Evolutionary conservation across 2,113 vertebrate species (phyloP).

Genomic region (Porphyrio hochstetteri): DNA sequence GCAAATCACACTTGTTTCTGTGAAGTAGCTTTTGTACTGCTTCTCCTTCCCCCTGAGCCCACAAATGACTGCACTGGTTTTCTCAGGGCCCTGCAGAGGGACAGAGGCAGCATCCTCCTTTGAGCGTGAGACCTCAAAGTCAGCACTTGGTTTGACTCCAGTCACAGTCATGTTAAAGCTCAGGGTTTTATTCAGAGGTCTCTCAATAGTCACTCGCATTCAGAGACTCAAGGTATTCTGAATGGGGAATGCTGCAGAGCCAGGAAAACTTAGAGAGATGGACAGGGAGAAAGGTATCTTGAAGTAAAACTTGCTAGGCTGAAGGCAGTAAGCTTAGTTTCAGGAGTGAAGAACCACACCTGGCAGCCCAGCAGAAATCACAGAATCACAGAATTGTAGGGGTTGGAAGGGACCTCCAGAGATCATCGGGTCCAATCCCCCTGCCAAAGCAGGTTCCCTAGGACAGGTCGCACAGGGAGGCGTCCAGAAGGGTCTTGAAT

Average conservation of each 20-base stretch:
- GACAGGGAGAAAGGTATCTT: neutral
- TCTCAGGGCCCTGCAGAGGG: neutral
- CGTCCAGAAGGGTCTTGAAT: too few relatives aligned
- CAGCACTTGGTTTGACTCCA: neutral
- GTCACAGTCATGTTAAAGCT: neutral
- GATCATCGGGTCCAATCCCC: too few relatives aligned
- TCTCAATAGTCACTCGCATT: neutral
- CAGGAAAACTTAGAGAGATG: neutral
- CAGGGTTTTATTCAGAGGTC: neutral
- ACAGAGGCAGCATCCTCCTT: neutral
- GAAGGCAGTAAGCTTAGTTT: neutral
- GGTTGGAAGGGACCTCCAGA: too few relatives aligned
- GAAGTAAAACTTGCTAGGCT: neutral
- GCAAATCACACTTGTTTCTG: neutral
- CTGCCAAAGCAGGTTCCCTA: too few relatives aligned
- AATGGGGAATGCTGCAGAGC: neutral
- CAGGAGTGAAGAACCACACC: neutral
- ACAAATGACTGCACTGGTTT: neutral
- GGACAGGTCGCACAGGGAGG: too few relatives aligned
- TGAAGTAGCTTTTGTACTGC: neutral
- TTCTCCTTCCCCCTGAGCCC: neutral
- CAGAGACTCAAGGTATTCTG: neutral
- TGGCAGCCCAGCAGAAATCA: neutral
- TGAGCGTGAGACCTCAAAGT: neutral
- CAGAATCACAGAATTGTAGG: too few relatives aligned